Evolutionary conservation across 2,113 vertebrate genomes (phyloP), one percentile per base, ranked within the genome.

Genomic region (Rutilus rutilus): DNA sequence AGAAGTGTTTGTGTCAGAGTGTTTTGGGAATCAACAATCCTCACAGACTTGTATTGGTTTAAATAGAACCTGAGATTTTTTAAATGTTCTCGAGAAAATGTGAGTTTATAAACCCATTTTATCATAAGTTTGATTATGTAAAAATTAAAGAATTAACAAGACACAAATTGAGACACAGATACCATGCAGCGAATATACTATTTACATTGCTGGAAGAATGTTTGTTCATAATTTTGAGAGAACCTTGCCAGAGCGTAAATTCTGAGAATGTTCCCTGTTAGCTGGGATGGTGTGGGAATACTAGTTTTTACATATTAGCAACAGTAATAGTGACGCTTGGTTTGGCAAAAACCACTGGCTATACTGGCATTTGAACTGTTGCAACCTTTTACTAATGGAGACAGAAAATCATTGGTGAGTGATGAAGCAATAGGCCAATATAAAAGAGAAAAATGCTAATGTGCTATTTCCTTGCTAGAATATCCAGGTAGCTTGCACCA

Each of bases 21-120:
- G 78, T 47, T 80, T 80, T 45, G 78, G 59, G 39, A 80, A 64
- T 64, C 59, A 64, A 47, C 39, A 47, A 45, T 64, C 15, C n/a
- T 64, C 59, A 27, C n/a, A 36, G 19, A 47, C n/a, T 27, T 47
- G 7, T 2, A 30, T 47, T 64, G 78, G 14, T 80, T 64, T 64
- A 27, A 25, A 45, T 80, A 25, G 45, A 45, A 27, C 12, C 21
- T n/a, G 54, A 42, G 11, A 60, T 60, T 19, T 23, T 23, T 33
- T 78, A 5, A 1, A 77, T 23, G 57, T 77, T 57, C 27, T 33
- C 45, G 54, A 15, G 8, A 76, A 30, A 54, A 77, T 50, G 42
- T 27, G 6, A 8, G 4, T 54, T 36, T 12, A 11, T 42, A 71
- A 71, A 42, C 3, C 4, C 23, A 19, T 1, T 69, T 69, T 19